A percentile compares a stretch with the other conserved stretches of the same genome.
These are phyloP conservation scores for Thunnus albacares DNA, from an alignment of 2,797 vertebrate species.

Conservation along the genomic window DNA sequence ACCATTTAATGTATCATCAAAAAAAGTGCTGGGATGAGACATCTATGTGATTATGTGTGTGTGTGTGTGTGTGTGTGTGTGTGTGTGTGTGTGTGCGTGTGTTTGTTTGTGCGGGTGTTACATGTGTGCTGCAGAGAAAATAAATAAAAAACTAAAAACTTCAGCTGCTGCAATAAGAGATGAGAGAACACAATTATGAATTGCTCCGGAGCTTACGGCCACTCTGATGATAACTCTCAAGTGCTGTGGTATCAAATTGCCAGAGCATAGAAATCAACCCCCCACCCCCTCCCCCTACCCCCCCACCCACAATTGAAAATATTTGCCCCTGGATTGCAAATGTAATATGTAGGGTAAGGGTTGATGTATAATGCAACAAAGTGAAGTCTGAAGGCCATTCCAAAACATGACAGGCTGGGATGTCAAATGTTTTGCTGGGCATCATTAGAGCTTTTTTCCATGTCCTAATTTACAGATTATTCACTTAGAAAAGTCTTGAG, in stretches of 20 bases:
- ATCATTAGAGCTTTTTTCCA: constrained; percentile 77
- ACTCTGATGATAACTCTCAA: constrained; percentile 75
- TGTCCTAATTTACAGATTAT: constrained; percentile 76
- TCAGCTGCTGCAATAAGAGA: constrained; percentile 81
- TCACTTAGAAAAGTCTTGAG: constrained; percentile 63
- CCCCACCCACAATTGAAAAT: constrained; percentile 77
- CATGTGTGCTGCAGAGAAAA: constrained; percentile 58
- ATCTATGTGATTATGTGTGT: constrained; percentile 60
- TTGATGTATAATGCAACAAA: constrained; percentile 84
- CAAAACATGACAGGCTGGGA: constrained; percentile 71
- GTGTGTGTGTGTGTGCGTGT: constrained; percentile 37
- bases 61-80: constrained; percentile 59
- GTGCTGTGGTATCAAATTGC: constrained; percentile 78
- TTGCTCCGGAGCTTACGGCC: constrained; percentile 81
- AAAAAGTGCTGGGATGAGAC: constrained; percentile 80
- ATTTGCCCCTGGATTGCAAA: constrained; percentile 81
- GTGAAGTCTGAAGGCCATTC: constrained; percentile 77
- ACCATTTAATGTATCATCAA: constrained; percentile 86
- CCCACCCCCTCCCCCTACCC: constrained; percentile 19
- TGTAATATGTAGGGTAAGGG: constrained; percentile 76
- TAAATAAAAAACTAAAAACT: constrained; percentile 69
- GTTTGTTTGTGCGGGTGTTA: constrained; percentile 38
- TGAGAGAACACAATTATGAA: constrained; percentile 85
- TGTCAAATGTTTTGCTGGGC: constrained; percentile 76
- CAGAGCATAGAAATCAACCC: constrained; percentile 63